Evolutionary conservation across 30 jellyfish, hydroid and myxozoan species (phyloP), one percentile per base, ranked within the genome.

Genomic region (Cassiopea andromeda): DNA sequence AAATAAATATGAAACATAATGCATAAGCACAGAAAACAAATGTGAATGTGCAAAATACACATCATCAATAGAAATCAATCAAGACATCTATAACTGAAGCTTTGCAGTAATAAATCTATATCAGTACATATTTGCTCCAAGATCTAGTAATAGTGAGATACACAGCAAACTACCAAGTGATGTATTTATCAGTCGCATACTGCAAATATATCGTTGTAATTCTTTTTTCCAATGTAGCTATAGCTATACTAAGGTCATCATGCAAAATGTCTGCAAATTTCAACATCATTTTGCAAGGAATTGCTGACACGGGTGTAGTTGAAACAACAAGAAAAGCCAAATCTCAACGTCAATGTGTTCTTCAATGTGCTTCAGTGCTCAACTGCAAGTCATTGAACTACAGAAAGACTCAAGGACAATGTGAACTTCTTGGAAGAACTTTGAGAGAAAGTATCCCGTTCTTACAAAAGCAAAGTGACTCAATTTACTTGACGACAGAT

Each of bases 181-280:
- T 27, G 38, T 0, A 27, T 27, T 27, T 27, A 27, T 0, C 38
- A 27, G 38, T 27, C 0, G 38, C 38, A 27, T 27, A 27, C 38
- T 27, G 38, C 38, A 27, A 27, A 27, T 27, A 27, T 0, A 27
- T 27, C 38, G 38, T 27, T 27, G 38, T 27, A 27, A 27, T 27
- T 27, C 38, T 27, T 27, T 27, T 27, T 27, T 27, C 38, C 38
- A 27, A 27, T 27, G 38, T 27, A 44, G 85, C 43, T 77, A 47
- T 43, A 13, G 73, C 83, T 48, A 68, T 70, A 19, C 47, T 60
- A 1, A 48, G 91, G 27, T 80, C 71, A 9, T 59, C 91, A 1
- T 83, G 91, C 83, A 38, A 71, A 14, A 5, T n/a, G 7, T 72
- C 82, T 45, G 85, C 91, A 14, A 44, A 83, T 60, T 83, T 83